These are phyloP conservation scores for Plebejus anna DNA, from an alignment of 2,888 invertebrate genomes.

Conservation along the genomic window DNA sequence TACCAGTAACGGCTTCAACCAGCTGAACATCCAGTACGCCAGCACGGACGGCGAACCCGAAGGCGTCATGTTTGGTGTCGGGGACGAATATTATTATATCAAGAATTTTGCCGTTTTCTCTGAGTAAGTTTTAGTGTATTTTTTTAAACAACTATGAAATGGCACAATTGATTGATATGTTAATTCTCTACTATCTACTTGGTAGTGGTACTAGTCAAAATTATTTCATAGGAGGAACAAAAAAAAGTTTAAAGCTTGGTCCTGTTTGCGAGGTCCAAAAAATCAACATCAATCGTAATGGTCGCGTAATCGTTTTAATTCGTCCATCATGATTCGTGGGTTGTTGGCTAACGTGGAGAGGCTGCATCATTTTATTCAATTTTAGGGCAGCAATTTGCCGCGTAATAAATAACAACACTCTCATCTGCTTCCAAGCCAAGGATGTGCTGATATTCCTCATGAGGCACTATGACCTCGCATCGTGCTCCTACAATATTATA, in stretches of 20 bases:
- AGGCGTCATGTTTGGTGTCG: conserved; percentile 51
- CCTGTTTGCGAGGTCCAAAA: too few species aligned
- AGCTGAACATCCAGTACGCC: conserved; percentile 56
- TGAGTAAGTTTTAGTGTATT: conserved; percentile 40
- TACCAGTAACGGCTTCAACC: conserved; percentile 63
- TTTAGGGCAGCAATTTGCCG: conserved; percentile 45
- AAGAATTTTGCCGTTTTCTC: conserved; percentile 40
- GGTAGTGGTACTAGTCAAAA: background rate
- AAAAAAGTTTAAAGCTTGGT: too few species aligned
- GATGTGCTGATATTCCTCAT: conserved; percentile 54
- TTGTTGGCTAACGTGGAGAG: too few species aligned
- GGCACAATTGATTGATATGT: background rate
- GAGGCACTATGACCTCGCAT: conserved; percentile 45
- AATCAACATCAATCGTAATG: too few species aligned
- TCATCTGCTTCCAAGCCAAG: conserved; percentile 66
- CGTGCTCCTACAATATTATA: conserved; percentile 41
- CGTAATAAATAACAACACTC: conserved; percentile 46
- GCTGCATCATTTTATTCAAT: conserved; percentile 33
- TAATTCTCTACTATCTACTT: too few species aligned
- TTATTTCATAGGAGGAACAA: background rate
- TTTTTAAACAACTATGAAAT: background rate
- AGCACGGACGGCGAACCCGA: conserved; percentile 48
- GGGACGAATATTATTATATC: conserved; percentile 50
- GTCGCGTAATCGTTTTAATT: too few species aligned
- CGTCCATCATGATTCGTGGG: too few species aligned